Evolutionary conservation across 2,888 invertebrate genomes (phyloP).

Genomic region (Philonicus albiceps): DNA sequence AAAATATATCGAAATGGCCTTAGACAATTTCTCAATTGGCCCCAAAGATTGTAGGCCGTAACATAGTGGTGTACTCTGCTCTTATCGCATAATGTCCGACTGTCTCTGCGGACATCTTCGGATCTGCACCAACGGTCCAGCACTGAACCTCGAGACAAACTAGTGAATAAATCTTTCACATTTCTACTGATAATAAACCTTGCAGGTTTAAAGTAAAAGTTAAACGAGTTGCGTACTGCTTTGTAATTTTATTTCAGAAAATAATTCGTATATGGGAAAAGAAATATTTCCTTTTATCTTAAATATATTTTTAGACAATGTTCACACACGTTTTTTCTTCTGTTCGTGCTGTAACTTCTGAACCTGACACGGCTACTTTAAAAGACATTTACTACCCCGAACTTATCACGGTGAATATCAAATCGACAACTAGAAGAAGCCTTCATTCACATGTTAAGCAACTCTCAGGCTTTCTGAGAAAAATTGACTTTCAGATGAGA

Average conservation of each 20-base stretch:
- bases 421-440: not conserved
- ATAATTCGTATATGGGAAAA: not conserved
- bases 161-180: not conserved
- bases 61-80: not conserved
- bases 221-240: not conserved
- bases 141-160: not conserved
- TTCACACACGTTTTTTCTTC: not conserved
- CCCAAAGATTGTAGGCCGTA: constrained; percentile 39
- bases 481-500: constrained; percentile 23
- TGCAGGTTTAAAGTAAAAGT: not conserved
- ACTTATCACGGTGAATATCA: constrained; percentile 6
- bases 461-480: not conserved
- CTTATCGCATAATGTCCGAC: constrained; percentile 1
- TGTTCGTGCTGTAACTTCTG: not conserved
- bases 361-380: not conserved
- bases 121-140: not conserved
- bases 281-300: not conserved
- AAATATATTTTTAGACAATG: not conserved
- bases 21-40: constrained; percentile 36
- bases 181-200: not conserved
- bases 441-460: constrained; percentile 18
- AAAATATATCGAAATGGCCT: constrained; percentile 41
- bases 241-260: not conserved
- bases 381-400: not conserved
- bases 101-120: constrained; percentile 4